Conservation (phyloP, 2,113 vertebrate genomes). For the Morone chrysops region DNA sequence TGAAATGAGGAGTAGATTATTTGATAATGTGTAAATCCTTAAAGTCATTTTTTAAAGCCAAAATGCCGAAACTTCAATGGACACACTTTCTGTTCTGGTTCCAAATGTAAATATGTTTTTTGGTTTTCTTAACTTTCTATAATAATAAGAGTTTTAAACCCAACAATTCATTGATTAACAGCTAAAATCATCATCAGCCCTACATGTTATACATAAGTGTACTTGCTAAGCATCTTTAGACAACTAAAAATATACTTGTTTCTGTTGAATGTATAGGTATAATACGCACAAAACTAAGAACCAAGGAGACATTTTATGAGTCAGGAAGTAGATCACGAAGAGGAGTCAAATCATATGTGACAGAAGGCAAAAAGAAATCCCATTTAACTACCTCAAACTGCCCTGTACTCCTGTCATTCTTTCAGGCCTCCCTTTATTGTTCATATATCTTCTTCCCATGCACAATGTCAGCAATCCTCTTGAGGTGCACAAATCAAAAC, state of each 20-base stretch:
- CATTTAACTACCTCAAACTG: background rate
- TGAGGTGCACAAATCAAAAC: conserved; percentile 26
- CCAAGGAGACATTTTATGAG: background rate
- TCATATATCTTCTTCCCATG: conserved; percentile 18
- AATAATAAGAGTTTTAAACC: background rate
- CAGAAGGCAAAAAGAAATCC: background rate
- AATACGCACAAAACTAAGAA: background rate
- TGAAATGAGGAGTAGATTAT: background rate
- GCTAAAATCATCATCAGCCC: background rate
- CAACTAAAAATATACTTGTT: background rate
- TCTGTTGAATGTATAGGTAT: background rate
- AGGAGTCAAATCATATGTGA: background rate
- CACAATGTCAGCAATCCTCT: conserved; percentile 25
- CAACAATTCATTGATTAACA: background rate
- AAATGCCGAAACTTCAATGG: background rate
- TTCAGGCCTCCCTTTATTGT: background rate
- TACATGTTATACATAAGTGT: background rate
- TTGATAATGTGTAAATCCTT: background rate
- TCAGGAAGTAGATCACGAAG: background rate
- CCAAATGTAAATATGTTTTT: background rate
- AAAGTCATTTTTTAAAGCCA: background rate
- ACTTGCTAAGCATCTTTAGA: background rate
- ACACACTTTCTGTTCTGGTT: background rate
- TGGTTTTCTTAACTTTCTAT: background rate
- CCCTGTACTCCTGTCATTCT: background rate